Evolutionary conservation across 2,888 invertebrate species (phyloP).

Genomic region (Salpingus planirostris): DNA sequence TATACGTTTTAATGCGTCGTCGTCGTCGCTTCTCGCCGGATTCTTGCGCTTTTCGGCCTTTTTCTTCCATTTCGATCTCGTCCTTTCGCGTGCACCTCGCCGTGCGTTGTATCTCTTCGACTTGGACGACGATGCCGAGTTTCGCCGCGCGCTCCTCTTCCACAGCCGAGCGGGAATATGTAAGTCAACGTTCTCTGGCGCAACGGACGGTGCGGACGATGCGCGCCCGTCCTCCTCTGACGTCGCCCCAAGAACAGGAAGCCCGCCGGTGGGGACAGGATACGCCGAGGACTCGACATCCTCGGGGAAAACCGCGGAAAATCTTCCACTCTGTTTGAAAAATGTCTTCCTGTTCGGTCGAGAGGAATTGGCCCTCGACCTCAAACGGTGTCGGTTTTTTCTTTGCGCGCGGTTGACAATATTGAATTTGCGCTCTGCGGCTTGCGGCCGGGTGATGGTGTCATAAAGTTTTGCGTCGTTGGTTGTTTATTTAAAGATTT

Average conservation of each 20-base stretch:
- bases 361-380: no score
- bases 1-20: no score
- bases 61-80: neutral
- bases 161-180: constrained; percentile 12
- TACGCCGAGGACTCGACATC: constrained; percentile 9
- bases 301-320: no score
- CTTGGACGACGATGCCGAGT: neutral
- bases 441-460: no score
- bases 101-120: neutral
- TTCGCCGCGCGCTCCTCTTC: constrained; percentile 8
- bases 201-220: constrained; percentile 9
- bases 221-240: constrained; percentile 8
- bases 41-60: constrained; percentile 9
- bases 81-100: neutral
- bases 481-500: no score
- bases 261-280: constrained; percentile 14
- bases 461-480: no score
- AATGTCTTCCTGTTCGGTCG: no score
- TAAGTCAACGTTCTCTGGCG: constrained; percentile 16
- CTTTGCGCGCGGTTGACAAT: no score
- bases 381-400: no score
- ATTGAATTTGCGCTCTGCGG: no score
- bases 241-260: constrained; percentile 16
- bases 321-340: no score
- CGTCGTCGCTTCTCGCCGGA: constrained; percentile 7